phyloP scores from a whole-genome alignment of 2,113 vertebrate genomes.

The Macroglossus sobrinus region DNA sequence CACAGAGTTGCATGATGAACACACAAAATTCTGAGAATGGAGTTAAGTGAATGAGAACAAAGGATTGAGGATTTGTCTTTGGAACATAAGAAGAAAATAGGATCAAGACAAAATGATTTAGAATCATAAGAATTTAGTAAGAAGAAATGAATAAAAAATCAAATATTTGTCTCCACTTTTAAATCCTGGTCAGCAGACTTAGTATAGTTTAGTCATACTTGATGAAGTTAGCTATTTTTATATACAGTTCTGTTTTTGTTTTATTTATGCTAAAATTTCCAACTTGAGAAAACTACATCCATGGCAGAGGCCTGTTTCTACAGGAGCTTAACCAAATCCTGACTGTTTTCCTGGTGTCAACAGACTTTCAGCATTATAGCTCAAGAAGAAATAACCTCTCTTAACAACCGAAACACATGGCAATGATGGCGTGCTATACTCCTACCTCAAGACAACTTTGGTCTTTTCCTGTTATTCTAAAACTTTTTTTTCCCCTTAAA shows the following conservation, averaged over 20 bases:
- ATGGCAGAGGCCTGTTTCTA: not conserved
- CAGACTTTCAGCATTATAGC: not conserved
- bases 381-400: not conserved
- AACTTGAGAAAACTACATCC: not conserved
- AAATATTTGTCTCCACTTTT: not conserved
- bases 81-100: not conserved
- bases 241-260: not conserved
- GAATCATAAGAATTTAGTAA: not conserved
- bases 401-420: constrained; percentile 24
- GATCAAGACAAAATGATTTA: not conserved
- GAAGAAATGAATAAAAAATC: not conserved
- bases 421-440: not conserved
- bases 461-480: constrained; percentile 6
- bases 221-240: not conserved
- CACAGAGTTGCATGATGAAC: not conserved
- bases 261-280: constrained; percentile 4
- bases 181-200: not conserved
- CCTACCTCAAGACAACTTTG: not conserved
- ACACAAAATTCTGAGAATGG: not conserved
- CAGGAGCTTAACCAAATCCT: not conserved
- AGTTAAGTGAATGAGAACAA: not conserved
- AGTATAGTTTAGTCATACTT: not conserved
- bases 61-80: not conserved
- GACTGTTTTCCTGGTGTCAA: not conserved
- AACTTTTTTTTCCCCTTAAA: constrained; percentile 3